Evolutionary conservation across 2,113 vertebrate species (phyloP).

Genomic region (Brachyhypopomus gauderio): DNA sequence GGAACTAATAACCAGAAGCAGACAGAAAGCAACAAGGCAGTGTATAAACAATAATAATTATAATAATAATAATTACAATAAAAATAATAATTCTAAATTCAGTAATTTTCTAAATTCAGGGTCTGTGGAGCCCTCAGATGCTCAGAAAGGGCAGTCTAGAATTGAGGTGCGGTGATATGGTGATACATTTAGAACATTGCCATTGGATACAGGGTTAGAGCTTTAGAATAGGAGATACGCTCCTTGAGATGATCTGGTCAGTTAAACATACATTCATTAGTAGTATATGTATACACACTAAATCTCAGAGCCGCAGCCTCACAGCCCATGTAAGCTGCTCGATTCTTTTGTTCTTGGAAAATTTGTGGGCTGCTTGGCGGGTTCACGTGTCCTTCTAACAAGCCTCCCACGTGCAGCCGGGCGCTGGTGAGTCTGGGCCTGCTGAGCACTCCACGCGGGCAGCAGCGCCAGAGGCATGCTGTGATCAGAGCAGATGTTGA

Average conservation of each 20-base stretch:
- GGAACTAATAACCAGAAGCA: background rate
- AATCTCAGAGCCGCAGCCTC: background rate
- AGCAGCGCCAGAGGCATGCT: constrained; percentile 21
- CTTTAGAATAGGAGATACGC: no score
- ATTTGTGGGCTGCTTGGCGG: background rate
- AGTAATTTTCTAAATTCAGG: no score
- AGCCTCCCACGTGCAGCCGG: constrained; percentile 4
- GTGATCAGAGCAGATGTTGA: constrained; percentile 44
- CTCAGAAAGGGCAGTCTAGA: no score
- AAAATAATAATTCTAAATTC: no score
- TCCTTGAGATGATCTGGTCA: background rate
- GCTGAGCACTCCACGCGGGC: constrained; percentile 16
- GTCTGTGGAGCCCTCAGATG: no score
- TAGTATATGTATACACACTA: background rate
- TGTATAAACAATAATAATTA: no score
- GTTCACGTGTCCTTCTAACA: constrained; percentile 14
- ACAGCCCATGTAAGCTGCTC: constrained; percentile 6
- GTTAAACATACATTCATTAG: background rate
- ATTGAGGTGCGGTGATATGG: no score
- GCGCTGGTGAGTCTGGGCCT: constrained; percentile 19
- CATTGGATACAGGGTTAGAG: no score
- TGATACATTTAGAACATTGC: no score
- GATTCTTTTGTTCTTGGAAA: background rate
- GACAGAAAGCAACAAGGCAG: background rate
- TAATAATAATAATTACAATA: no score